These are phyloP conservation scores for Microcebus jonahi DNA, from an alignment of 2,113 vertebrate species.

Conservation along the genomic window DNA sequence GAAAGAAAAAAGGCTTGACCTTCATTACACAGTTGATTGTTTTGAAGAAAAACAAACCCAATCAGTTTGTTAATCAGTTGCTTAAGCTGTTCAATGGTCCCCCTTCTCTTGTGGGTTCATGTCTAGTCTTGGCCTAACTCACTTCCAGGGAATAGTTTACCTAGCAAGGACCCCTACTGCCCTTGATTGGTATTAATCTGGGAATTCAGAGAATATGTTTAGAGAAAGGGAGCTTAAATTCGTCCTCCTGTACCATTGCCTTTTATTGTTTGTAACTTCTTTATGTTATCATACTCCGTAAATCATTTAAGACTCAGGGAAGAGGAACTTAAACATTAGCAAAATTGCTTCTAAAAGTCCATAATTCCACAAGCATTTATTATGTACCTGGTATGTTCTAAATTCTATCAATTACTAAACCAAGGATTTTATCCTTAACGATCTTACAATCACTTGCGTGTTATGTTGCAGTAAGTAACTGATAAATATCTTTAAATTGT, in stretches of 20 bases:
- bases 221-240: neutral
- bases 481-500: neutral
- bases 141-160: neutral
- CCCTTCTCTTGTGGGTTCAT: neutral
- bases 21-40: neutral
- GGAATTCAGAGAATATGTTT: neutral
- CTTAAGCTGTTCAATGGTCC: neutral
- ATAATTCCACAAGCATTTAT: neutral
- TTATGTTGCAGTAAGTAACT: neutral
- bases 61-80: neutral
- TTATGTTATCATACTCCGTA: neutral
- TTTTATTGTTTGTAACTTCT: conserved; percentile 14
- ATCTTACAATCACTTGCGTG: neutral
- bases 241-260: neutral
- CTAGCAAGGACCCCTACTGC: neutral
- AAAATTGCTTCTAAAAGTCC: conserved; percentile 20
- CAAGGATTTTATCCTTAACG: neutral
- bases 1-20: neutral
- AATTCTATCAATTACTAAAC: neutral
- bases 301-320: conserved; percentile 43
- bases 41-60: neutral
- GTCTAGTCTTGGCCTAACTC: neutral
- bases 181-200: neutral
- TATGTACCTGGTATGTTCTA: neutral
- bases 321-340: neutral